Evolutionary conservation across 2,797 vertebrate species (phyloP).

Genomic region (Pelodytes ibericus): DNA sequence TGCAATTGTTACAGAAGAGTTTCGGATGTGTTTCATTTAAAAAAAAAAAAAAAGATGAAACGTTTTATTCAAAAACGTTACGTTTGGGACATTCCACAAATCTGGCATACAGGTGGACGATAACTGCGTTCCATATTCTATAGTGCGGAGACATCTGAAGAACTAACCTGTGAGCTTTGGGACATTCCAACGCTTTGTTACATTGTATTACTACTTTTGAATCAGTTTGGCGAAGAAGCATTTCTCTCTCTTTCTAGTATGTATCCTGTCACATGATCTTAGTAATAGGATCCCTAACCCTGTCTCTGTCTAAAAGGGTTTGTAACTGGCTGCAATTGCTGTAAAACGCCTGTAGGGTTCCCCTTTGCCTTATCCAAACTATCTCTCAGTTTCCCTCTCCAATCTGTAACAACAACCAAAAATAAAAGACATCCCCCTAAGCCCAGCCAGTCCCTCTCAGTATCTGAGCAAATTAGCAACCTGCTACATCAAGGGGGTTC

Average conservation of each 20-base stretch:
- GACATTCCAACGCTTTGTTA: not conserved
- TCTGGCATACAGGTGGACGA: not conserved
- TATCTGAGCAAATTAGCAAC: constrained; percentile 52
- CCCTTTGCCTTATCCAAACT: constrained; percentile 47
- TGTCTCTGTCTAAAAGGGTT: constrained; percentile 35
- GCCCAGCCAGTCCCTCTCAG: constrained; percentile 50
- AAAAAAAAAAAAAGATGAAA: no score
- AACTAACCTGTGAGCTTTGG: not conserved
- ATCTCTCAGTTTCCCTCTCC: constrained; percentile 32
- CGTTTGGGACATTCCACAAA: not conserved
- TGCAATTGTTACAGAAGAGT: no score
- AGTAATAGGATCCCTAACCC: constrained; percentile 51
- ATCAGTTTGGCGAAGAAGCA: constrained; percentile 17
- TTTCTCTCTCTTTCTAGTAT: constrained; percentile 32
- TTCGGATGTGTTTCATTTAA: no score
- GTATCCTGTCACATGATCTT: constrained; percentile 51
- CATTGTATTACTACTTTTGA: constrained; percentile 5
- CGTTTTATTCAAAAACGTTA: no score
- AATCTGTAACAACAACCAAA: constrained; percentile 50
- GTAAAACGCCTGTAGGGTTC: constrained; percentile 53
- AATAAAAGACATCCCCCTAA: constrained; percentile 53
- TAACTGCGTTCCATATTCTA: not conserved
- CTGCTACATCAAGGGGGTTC: constrained; percentile 41
- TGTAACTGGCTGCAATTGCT: constrained; percentile 49
- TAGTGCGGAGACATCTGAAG: not conserved